A percentile compares a stretch with the other conserved stretches of the same genome.
Conservation (phyloP, 2,888 invertebrate genomes). For the Scaptomyza polygonia region DNA sequence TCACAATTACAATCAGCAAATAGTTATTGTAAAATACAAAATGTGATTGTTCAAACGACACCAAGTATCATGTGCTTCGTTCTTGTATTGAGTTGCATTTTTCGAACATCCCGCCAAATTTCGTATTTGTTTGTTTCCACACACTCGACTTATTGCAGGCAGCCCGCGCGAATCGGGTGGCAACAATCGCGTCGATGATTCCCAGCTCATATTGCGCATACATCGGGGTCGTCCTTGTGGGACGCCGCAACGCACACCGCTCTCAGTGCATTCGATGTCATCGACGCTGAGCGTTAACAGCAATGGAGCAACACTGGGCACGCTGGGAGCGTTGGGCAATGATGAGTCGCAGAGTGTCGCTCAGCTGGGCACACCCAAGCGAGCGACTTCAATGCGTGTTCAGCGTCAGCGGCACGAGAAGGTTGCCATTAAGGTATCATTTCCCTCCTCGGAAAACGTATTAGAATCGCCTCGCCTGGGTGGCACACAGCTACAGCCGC, state of each 20-base stretch:
- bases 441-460: constrained; percentile 91
- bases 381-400: constrained; percentile 86
- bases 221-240: constrained; percentile 91
- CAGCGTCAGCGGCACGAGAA: constrained; percentile 88
- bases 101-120: constrained; percentile 40
- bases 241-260: constrained; percentile 85
- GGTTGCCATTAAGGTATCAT: constrained; percentile 93
- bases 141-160: constrained; percentile 86
- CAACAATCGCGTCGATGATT: constrained; percentile 92
- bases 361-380: constrained; percentile 84
- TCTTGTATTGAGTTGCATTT: constrained; percentile 50
- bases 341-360: constrained; percentile 60
- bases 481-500: constrained; percentile 58
- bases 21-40: constrained; percentile 2
- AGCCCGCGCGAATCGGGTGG: constrained; percentile 85
- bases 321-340: constrained; percentile 6
- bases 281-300: constrained; percentile 88
- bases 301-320: constrained; percentile 64
- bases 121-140: constrained; percentile 26
- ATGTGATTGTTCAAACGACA: constrained; percentile 29
- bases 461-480: constrained; percentile 64
- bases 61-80: constrained; percentile 23
- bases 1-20: constrained; percentile 1
- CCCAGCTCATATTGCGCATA: constrained; percentile 94
- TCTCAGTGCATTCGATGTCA: constrained; percentile 87